Conservation (phyloP, 2,113 vertebrate genomes). For the Engystomops pustulosus region DNA sequence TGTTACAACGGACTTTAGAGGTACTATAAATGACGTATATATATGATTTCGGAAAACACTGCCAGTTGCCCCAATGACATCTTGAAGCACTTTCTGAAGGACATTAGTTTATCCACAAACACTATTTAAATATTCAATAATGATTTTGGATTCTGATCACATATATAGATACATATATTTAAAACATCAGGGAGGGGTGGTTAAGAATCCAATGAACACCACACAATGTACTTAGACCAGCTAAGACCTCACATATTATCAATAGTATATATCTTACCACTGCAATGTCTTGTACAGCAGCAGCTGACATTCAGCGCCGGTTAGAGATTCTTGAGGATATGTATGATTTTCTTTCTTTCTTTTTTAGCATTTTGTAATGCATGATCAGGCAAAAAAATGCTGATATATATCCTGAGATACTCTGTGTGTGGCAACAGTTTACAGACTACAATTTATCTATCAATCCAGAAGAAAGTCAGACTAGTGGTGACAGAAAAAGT, state of each 20-base stretch:
- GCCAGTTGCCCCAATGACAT: not conserved
- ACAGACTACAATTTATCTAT: not conserved
- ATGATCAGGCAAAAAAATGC: slow-evolving; percentile 3
- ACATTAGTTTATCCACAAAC: not conserved
- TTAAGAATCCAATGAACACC: slow-evolving; percentile 24
- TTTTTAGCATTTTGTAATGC: slow-evolving; percentile 18
- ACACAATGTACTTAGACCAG: slow-evolving; percentile 55
- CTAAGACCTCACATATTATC: slow-evolving; percentile 45
- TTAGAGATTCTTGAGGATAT: slow-evolving; percentile 51
- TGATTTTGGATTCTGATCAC: not conserved
- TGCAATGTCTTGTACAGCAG: slow-evolving; percentile 41
- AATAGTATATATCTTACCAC: slow-evolving; percentile 34
- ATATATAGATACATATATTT: slow-evolving; percentile 13
- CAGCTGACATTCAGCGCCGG: slow-evolving; percentile 43
- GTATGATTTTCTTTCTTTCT: not conserved
- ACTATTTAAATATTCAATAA: not conserved
- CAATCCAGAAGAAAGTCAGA: not conserved
- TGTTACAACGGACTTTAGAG: not conserved
- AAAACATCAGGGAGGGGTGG: not conserved
- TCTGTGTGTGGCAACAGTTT: slow-evolving; percentile 19
- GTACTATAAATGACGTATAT: slow-evolving; percentile 2
- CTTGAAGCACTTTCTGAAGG: not conserved
- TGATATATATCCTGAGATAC: slow-evolving; percentile 29
- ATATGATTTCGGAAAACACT: slow-evolving; percentile 12
- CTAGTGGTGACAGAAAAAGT: not conserved